Conservation (phyloP, 2,888 invertebrate genomes). For the Strigamia crassipes region DNA sequence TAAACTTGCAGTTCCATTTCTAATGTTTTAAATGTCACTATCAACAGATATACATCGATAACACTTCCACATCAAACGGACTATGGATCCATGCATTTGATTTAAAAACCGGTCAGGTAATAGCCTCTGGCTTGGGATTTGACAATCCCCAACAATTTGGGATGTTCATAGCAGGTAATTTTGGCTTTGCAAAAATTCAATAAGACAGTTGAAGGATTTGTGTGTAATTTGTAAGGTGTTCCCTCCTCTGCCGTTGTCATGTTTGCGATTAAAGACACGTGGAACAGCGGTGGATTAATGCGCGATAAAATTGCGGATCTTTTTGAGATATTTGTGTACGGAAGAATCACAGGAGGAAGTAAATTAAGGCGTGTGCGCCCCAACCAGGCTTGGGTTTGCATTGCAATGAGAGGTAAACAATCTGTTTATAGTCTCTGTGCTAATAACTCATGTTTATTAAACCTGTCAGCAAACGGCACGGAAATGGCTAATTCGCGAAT, state of each 20-base stretch:
- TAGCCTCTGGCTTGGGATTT: conserved; percentile 15
- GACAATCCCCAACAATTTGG: background rate
- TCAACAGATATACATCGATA: background rate
- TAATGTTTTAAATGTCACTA: background rate
- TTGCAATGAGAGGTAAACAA: conserved; percentile 43
- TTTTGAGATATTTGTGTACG: conserved; percentile 45
- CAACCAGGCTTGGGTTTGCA: conserved; percentile 45
- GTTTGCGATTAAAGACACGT: conserved; percentile 39
- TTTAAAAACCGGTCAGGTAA: conserved; percentile 1
- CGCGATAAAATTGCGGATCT: conserved; percentile 22
- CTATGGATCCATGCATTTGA: conserved; percentile 10
- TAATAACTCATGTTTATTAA: background rate
- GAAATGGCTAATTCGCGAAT: conserved; percentile 35
- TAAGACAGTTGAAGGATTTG: background rate
- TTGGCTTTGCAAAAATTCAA: background rate
- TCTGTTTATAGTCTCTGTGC: too few species aligned
- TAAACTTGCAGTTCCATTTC: too few species aligned
- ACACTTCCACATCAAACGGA: conserved; percentile 7
- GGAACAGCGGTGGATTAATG: background rate
- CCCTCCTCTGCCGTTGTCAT: conserved; percentile 30
- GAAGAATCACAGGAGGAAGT: conserved; percentile 42
- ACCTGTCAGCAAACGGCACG: conserved; percentile 32
- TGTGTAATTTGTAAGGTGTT: conserved; percentile 3
- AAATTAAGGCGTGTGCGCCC: conserved; percentile 21
- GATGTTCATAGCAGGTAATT: conserved; percentile 42